These are phyloP conservation scores for Brachionus rubens DNA, from an alignment of 1,140 invertebrate species.

Conservation along the genomic window DNA sequence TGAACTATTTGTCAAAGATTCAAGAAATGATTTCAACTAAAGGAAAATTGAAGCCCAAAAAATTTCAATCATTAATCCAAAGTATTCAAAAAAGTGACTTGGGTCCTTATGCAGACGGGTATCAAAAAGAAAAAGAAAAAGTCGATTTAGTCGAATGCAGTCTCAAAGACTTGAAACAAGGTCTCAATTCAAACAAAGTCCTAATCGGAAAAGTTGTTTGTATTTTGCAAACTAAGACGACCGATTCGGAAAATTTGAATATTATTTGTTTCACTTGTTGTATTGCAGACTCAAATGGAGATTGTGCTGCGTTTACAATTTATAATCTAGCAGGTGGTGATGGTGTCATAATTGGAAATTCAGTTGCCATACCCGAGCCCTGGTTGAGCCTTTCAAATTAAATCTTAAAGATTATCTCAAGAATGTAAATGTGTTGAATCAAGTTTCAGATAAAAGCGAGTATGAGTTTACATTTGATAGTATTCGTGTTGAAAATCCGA, in stretches of 20 bases:
- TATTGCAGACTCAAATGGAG: slow-evolving; percentile 70
- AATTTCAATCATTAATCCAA: slow-evolving; percentile 51
- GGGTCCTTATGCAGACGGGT: slow-evolving; percentile 66
- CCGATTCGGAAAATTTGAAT: slow-evolving; percentile 70
- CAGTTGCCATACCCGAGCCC: slow-evolving; percentile 76
- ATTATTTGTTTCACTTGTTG: slow-evolving; percentile 68
- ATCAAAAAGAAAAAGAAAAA: slow-evolving; percentile 63
- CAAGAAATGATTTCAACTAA: slow-evolving; percentile 67
- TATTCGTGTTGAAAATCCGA: slow-evolving; percentile 72
- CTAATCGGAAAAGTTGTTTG: slow-evolving; percentile 76
- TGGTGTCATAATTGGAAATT: slow-evolving; percentile 78
- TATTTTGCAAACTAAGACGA: slow-evolving; percentile 70
- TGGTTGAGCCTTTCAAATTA: slow-evolving; percentile 68
- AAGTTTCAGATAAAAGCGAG: slow-evolving; percentile 64
- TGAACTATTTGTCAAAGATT: slow-evolving; percentile 69
- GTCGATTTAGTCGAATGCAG: slow-evolving; percentile 63
- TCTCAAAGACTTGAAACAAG: slow-evolving; percentile 63
- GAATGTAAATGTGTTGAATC: slow-evolving; percentile 69
- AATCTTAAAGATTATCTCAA: slow-evolving; percentile 67
- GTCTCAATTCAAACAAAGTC: slow-evolving; percentile 69
- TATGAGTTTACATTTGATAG: slow-evolving; percentile 68
- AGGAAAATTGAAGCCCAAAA: slow-evolving; percentile 70
- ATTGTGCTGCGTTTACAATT: slow-evolving; percentile 72
- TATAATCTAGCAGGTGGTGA: slow-evolving; percentile 77
- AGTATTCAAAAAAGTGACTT: slow-evolving; percentile 56